Percentiles rank a stretch among this genome's conserved stretches.
These are phyloP conservation scores for Apocrypta bakeri DNA, from an alignment of 1,140 invertebrate species.

Conservation along the genomic window DNA sequence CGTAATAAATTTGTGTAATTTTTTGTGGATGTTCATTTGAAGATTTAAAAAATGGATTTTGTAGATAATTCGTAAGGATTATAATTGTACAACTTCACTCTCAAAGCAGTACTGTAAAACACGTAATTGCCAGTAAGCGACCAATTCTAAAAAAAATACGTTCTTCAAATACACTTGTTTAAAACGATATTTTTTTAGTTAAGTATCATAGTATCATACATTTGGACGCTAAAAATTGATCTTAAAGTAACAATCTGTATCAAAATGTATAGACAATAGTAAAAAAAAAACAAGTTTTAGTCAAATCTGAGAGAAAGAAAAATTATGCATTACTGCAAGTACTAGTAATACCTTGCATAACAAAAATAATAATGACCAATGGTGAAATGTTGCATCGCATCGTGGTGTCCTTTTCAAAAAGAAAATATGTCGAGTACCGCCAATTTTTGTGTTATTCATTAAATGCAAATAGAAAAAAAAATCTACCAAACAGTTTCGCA, in stretches of 20 bases:
- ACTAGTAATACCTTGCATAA: background rate
- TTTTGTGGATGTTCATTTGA: background rate
- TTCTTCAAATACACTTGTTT: slow-evolving; percentile 8
- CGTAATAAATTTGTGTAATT: slow-evolving; percentile 11
- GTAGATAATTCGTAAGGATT: background rate
- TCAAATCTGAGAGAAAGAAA: slow-evolving; percentile 15
- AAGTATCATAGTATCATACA: slow-evolving; percentile 6
- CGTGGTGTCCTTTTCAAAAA: slow-evolving; percentile 13
- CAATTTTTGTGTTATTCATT: slow-evolving; percentile 11
- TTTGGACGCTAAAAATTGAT: slow-evolving; percentile 11
- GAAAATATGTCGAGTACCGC: background rate
- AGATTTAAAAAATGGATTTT: slow-evolving; percentile 5
- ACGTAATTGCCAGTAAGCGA: slow-evolving; percentile 8
- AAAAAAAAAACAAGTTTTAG: slow-evolving; percentile 15
- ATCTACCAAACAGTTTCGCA: background rate
- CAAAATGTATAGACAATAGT: slow-evolving; percentile 24
- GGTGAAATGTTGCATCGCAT: background rate
- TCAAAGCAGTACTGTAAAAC: slow-evolving; percentile 1
- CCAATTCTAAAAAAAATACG: background rate
- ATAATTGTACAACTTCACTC: slow-evolving; percentile 3
- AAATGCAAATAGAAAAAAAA: slow-evolving; percentile 24
- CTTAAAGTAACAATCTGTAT: slow-evolving; percentile 21
- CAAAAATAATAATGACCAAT: slow-evolving; percentile 11
- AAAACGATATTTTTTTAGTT: background rate
- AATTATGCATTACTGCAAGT: slow-evolving; percentile 17